Conservation (phyloP, 2,888 invertebrate species). For the Candidula unifasciata region DNA sequence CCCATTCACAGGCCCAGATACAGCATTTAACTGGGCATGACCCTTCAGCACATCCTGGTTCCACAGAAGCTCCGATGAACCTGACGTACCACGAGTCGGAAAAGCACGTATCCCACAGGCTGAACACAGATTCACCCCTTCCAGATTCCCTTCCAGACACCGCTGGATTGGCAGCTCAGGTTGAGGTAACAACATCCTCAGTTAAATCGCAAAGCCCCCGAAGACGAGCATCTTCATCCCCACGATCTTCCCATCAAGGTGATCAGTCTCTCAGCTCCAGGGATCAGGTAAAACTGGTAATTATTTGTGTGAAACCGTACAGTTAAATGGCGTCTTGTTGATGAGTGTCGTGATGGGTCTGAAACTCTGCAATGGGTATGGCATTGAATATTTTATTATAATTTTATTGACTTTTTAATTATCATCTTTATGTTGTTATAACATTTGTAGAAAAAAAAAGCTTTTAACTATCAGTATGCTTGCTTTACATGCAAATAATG, state of each 20-base stretch:
- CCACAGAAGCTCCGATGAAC: slow-evolving; percentile 54
- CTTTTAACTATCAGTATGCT: too few relatives aligned
- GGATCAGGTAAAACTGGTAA: slow-evolving; percentile 42
- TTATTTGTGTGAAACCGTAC: neutral
- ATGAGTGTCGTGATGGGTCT: neutral
- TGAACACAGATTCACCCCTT: slow-evolving; percentile 21
- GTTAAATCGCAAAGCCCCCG: slow-evolving; percentile 42
- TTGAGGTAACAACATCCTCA: slow-evolving; percentile 49
- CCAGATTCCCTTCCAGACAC: slow-evolving; percentile 49
- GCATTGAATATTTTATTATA: neutral
- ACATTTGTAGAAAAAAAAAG: too few relatives aligned
- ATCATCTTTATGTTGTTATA: too few relatives aligned
- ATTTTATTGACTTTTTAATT: neutral
- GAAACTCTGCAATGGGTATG: neutral
- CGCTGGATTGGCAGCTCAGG: slow-evolving; percentile 51
- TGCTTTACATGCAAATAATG: too few relatives aligned
- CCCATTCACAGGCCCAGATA: slow-evolving; percentile 52
- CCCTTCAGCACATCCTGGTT: slow-evolving; percentile 1
- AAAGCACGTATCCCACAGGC: slow-evolving; percentile 26
- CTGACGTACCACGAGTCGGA: slow-evolving; percentile 50
- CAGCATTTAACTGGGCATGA: slow-evolving; percentile 50
- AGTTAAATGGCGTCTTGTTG: neutral
- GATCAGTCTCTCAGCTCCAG: slow-evolving; percentile 37
- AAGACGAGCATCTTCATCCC: slow-evolving; percentile 42
- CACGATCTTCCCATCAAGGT: slow-evolving; percentile 34